These are phyloP conservation scores for Halichondria panicea DNA, from an alignment of 37 sponge, comb jelly and placozoan species.

Conservation along the genomic window DNA sequence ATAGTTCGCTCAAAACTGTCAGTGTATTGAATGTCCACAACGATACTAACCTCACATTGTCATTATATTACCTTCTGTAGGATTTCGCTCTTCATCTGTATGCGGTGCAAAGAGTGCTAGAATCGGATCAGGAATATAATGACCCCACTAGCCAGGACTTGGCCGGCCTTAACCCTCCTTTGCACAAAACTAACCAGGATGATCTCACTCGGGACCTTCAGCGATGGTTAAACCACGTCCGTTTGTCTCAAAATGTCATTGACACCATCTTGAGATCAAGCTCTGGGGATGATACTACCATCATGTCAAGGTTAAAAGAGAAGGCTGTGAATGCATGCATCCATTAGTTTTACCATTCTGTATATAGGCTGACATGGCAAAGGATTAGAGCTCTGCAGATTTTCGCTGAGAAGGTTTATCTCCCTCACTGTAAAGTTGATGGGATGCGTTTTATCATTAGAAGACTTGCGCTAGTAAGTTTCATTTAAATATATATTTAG, in stretches of 20 bases:
- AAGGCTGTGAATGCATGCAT: neutral
- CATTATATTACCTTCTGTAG: no score
- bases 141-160: no score
- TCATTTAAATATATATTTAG: no score
- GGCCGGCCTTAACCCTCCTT: conserved; percentile 3
- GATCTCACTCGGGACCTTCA: neutral
- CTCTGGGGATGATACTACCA: neutral
- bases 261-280: conserved; percentile 31
- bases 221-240: conserved; percentile 31
- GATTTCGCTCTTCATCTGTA: conserved; percentile 47
- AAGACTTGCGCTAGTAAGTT: conserved; percentile 44
- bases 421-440: conserved; percentile 27
- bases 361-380: conserved; percentile 55
- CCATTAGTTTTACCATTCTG: neutral
- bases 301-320: conserved; percentile 7
- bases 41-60: no score
- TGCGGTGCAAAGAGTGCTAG: conserved; percentile 39
- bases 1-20: no score
- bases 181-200: conserved; percentile 9
- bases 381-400: conserved; percentile 53
- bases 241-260: conserved; percentile 40
- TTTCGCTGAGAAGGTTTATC: conserved; percentile 59
- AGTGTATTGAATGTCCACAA: no score
- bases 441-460: conserved; percentile 22
- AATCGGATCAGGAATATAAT: no score